Base-by-base conservation (phyloP, 2,888 invertebrate genomes). In the Parnassius glacialis region DNA sequence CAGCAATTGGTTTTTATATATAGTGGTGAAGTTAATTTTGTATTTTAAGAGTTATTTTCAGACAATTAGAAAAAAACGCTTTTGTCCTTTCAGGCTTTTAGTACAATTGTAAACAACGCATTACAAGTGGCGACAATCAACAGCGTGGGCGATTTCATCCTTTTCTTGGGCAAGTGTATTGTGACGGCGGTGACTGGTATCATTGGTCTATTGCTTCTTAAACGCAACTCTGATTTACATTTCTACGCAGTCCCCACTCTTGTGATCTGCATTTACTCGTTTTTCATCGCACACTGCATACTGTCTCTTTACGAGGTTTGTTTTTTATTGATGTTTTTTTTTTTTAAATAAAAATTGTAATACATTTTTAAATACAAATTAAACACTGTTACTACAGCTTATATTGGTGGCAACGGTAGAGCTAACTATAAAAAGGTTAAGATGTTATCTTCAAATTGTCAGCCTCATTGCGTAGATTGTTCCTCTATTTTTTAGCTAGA, bases 231-330 rank as follows among this genome's bases (percentile, higher is more conserved):
- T 0, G 94, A 95, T 62, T 84, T 97, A 50, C 95, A 96, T 72
- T 97, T 97, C 85, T 97, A 94, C 78, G 96, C 97, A 54, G 94
- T 96, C 12, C 98, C 98, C 0, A 96, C 97, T 1, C 93, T 98
- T 58, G 90, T 97, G 42, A 95, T 96, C 34, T 95, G 96, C 74
- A 85, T 98, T 54, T 98, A 96, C 83, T 94, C 97, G 1, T 98
- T 97, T 85, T 97, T 98, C 78, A 96, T 98, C 68, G 96, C 98
- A 9, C 98, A 98, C 79, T 97, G 97, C 82, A 96, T 98, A 65
- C 93, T 98, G 60, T 97, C 98, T 9, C 93, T 98, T 3, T 98
- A 98, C 78, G 98, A 98, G 95, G 98, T 97, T 83, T 82, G 89
- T 44, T 44, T 34, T 34, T 34, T 7, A 34, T 34, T 34, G 34